Evolutionary conservation across 2,888 invertebrate species (phyloP).

Genomic region (Pandemis corylana): DNA sequence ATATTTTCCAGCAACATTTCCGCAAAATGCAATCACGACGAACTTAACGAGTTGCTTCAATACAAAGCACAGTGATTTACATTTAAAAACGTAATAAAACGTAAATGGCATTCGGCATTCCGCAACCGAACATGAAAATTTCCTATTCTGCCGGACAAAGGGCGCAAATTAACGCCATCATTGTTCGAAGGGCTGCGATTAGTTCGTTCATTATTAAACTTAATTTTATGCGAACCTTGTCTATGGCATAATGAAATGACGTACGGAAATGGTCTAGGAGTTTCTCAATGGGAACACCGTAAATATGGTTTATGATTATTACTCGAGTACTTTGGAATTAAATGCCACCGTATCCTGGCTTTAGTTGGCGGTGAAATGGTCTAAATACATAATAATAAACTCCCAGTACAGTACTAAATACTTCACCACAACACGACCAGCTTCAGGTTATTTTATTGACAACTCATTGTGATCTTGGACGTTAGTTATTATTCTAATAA

Average conservation of each 20-base stretch:
- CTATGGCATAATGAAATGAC: constrained; percentile 22
- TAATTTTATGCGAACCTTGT: constrained; percentile 67
- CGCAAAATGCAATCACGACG: constrained; percentile 31
- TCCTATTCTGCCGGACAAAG: constrained; percentile 81
- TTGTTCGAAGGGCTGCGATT: constrained; percentile 76
- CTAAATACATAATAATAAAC: background rate
- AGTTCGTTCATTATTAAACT: constrained; percentile 76
- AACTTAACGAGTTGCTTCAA: constrained; percentile 58
- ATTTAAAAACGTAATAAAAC: constrained; percentile 76
- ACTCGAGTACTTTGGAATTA: constrained; percentile 5
- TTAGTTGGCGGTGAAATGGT: background rate
- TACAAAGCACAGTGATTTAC: constrained; percentile 77
- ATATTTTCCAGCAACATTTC: constrained; percentile 10
- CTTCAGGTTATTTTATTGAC: background rate
- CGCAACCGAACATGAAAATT: constrained; percentile 77
- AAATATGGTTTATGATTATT: constrained; percentile 24
- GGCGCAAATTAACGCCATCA: constrained; percentile 77
- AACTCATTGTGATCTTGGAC: too few relatives aligned
- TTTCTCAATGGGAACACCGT: constrained; percentile 31
- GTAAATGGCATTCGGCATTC: constrained; percentile 66
- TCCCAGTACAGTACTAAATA: background rate
- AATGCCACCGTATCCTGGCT: background rate
- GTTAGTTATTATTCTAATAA: too few relatives aligned
- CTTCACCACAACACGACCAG: background rate
- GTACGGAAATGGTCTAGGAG: constrained; percentile 28